Evolutionary conservation across 92 coral and sea anemone genomes (phyloP), one percentile per base, ranked within the genome.

Genomic region (Phenganax marumi): DNA sequence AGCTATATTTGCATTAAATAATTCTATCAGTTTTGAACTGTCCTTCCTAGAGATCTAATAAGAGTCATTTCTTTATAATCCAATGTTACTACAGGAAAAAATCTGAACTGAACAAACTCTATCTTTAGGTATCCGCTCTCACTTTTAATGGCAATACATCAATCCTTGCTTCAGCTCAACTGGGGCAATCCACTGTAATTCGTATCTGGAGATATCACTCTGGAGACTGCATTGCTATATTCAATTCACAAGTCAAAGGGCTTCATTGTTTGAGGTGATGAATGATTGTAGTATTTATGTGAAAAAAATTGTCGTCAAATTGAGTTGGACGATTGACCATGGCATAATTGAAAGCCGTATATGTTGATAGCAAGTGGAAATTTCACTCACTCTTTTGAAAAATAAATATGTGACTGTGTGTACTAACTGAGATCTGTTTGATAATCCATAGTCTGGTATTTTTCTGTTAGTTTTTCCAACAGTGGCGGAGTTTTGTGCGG

Each of bases 401-500:
- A 33, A 33, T 33, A 5, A 33, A 33, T 33, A 5, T 33, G 43
- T 33, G 43, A 33, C 3, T 33, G 3, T n/a, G 3, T 33, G 43
- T 33, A 33, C 43, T 33, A 2, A 33, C 5, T 2, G 43, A 33
- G 5, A 5, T 5, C 5, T 33, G 43, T 26, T 18, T 75, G 65
- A 50, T 60, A 49, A 10, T 56, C 63, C 8, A 8, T 56, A 56
- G 10, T 16, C 6, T 12, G 19, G 0, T 50, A 10, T 47, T 23
- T 48, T 25, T 48, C 18, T 78, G 48, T 2, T 65, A 96, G 99
- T 83, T 87, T 96, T 18, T 96, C 99, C 33, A 84, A 89, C 93
- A 96, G 90, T 79, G 99, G 99, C 8, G 88, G 90, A 70, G 89
- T 96, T 49, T 85, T 96, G 52, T 96, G 99, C 86, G 97, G 92